Evolutionary conservation across 2,888 invertebrate genomes (phyloP).

Genomic region (Celastrina argiolus): DNA sequence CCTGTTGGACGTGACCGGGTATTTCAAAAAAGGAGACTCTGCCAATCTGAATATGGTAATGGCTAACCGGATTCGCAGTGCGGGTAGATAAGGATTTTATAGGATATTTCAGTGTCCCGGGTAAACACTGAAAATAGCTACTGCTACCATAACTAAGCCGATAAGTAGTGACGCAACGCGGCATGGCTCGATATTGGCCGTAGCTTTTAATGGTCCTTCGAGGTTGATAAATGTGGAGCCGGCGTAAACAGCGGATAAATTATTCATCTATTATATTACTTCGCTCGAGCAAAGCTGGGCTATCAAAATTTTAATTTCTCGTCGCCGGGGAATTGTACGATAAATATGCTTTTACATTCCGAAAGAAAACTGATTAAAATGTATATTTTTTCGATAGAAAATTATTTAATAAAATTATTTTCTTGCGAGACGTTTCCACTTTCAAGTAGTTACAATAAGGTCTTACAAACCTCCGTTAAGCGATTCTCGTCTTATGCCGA

Average conservation of each 20-base stretch:
- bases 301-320: slow-evolving; percentile 9
- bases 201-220: slow-evolving; percentile 31
- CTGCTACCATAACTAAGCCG: slow-evolving; percentile 44
- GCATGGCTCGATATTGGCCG: slow-evolving; percentile 31
- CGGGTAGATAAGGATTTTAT: slow-evolving; percentile 70
- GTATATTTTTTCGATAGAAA: not conserved
- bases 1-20: slow-evolving; percentile 44
- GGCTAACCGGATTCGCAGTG: slow-evolving; percentile 61
- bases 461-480: no score
- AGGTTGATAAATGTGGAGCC: slow-evolving; percentile 27
- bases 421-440: not conserved
- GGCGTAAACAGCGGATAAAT: slow-evolving; percentile 37
- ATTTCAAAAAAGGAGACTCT: slow-evolving; percentile 35
- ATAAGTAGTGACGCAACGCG: slow-evolving; percentile 42
- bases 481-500: no score
- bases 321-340: not conserved
- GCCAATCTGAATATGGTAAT: slow-evolving; percentile 70
- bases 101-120: slow-evolving; percentile 48
- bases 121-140: slow-evolving; percentile 45
- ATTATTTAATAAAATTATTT: not conserved
- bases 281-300: slow-evolving; percentile 31
- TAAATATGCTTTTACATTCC: not conserved
- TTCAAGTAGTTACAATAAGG: no score
- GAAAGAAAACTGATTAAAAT: not conserved
- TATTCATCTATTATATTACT: slow-evolving; percentile 53